Evolutionary conservation across 2,113 vertebrate genomes (phyloP), one percentile per base, ranked within the genome.

Genomic region (Procavia capensis): DNA sequence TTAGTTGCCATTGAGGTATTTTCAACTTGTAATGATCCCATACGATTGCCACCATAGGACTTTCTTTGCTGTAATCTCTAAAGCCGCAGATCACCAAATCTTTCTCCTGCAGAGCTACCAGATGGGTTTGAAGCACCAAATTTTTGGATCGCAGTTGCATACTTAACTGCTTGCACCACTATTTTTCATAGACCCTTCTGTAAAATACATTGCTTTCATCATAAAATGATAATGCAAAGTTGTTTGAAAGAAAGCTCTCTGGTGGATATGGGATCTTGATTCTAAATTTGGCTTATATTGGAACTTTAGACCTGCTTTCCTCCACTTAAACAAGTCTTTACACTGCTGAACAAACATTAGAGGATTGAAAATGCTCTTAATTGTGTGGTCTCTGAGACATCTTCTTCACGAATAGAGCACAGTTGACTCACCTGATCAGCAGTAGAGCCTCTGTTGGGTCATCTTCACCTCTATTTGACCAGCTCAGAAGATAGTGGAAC

Each of bases 161-260:
- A 13, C 47, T 50, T 50, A 50, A 13, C 47, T 13, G 19, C 54
- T 57, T 57, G 54, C 54, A 57, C 54, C 17, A 57, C 54, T 93
- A n/a, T 68, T 92, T 92, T 45, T 34, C 41, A 39, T 54, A 95
- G 36, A 41, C 41, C 13, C 25, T 92, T 68, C 4, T 90, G 80
- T 78, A 78, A 91, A 68, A 47, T 59, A 74, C 5, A 45, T 8
- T 90, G 43, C 29, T 86, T 93, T 95, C 84, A 10, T 75, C 54
- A 34, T 57, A 68, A 43, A 79, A 66, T 76, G 25, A 50, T 68
- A 80, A 92, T 70, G 31, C 68, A 63, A 61, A 66, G 61, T 89
- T 83, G 13, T 78, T 84, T 63, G 54, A 89, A 91, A 39, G 41
- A 90, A 79, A 93, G 14, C 45, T 91, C 54, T 75, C 80, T 84